A percentile compares a stretch with the other conserved stretches of the same genome.
These are phyloP conservation scores for Dicrurus megarhynchus DNA, from an alignment of 2,113 vertebrate species.

Conservation along the genomic window DNA sequence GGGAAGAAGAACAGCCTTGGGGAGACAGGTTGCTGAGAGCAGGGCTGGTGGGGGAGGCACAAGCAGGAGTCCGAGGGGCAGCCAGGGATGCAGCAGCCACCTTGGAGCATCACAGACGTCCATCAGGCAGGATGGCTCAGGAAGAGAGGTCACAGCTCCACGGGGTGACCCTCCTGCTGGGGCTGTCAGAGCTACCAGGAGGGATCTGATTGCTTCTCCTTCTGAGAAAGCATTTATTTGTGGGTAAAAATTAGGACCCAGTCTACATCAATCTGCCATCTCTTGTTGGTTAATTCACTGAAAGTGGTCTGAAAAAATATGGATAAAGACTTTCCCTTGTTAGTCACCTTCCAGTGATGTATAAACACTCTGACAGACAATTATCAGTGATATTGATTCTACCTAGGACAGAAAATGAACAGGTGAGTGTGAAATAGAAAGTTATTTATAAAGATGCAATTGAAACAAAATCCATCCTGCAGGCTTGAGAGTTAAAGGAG, in stretches of 20 bases:
- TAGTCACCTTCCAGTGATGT: constrained; percentile 6
- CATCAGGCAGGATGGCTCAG: background rate
- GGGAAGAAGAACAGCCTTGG: background rate
- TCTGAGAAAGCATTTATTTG: background rate
- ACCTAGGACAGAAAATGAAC: constrained; percentile 26
- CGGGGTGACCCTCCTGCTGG: background rate
- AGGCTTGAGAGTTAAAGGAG: background rate
- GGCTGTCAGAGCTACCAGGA: background rate
- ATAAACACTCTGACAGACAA: background rate
- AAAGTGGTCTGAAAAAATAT: background rate
- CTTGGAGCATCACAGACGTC: background rate
- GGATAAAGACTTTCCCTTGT: background rate
- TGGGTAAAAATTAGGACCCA: background rate
- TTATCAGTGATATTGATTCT: constrained; percentile 30
- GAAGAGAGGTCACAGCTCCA: background rate
- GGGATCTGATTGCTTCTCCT: background rate
- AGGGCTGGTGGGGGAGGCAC: background rate
- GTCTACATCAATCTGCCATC: background rate
- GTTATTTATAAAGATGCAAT: constrained; percentile 40
- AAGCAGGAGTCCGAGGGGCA: background rate
- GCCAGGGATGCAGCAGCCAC: background rate
- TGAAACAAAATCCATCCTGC: background rate
- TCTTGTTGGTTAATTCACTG: background rate
- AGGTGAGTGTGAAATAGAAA: background rate
- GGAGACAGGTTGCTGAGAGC: background rate